Evolutionary conservation across 1,140 invertebrate species (phyloP).

Genomic region (Aplysia californica): DNA sequence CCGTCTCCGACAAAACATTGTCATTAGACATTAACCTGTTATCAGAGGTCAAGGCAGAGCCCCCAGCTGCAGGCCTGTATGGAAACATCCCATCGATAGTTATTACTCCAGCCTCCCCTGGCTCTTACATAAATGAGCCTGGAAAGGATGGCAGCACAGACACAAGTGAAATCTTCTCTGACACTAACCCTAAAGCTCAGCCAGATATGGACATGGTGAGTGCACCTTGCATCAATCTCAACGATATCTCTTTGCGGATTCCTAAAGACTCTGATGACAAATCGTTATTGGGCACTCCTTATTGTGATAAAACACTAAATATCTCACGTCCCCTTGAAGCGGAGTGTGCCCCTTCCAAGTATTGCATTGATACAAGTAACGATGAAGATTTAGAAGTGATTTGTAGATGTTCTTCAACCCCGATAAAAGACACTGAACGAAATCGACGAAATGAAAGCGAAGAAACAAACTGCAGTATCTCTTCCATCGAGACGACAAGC

Average conservation of each 20-base stretch:
- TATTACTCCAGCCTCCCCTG: conserved; percentile 24
- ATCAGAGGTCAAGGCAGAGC: too few species aligned
- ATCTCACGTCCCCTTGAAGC: background rate
- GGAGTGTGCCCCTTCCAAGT: background rate
- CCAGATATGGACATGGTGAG: background rate
- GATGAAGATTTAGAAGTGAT: conserved; percentile 36
- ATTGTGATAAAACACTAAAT: conserved; percentile 4
- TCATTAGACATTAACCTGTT: too few species aligned
- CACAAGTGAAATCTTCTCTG: background rate
- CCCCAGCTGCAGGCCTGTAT: too few species aligned
- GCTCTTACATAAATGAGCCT: background rate
- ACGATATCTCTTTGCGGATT: too few species aligned
- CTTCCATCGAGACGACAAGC: conserved; percentile 16
- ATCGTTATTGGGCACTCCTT: background rate
- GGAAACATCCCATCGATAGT: conserved; percentile 3
- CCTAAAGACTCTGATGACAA: too few species aligned
- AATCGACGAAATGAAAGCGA: background rate
- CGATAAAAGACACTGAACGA: conserved; percentile 1
- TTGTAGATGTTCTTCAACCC: conserved; percentile 35
- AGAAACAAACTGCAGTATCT: conserved; percentile 12
- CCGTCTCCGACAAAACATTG: too few species aligned
- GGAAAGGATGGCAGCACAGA: too few species aligned
- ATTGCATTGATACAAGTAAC: background rate
- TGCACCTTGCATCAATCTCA: background rate
- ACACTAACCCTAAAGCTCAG: background rate